Evolutionary conservation across 2,888 invertebrate species (phyloP), one percentile per base, ranked within the genome.

Genomic region (Dolichopus griseipennis): DNA sequence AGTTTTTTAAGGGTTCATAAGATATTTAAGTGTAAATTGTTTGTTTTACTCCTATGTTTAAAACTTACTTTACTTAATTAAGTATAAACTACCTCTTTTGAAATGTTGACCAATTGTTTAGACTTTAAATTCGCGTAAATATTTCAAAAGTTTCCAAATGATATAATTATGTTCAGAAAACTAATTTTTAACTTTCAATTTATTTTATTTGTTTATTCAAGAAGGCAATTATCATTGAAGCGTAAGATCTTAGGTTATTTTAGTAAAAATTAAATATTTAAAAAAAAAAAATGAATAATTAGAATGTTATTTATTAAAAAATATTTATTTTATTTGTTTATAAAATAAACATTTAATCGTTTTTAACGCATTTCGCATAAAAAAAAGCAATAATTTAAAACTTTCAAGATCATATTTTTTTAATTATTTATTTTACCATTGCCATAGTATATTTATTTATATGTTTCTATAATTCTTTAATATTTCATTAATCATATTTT

Each of bases 401-500:
- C 18, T 52, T 18, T 52, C n/a, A 37, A 37, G 37, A 10, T 37
- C 37, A 27, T 27, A 27, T 27, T 27, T 27, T 37, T 37, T 37
- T 7, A 37, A 37, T 7, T 37, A 37, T 37, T 37, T 37, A 37
- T 37, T 37, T 37, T 37, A 37, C 8, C 3, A 37, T 37, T 37
- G 8, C 8, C 37, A 7, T 7, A 37, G 8, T 37, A 7, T 37
- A 34, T 37, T 10, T 37, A 37, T 37, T 10, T 37, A 61, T 61
- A 8, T 61, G 6, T 61, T 20, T 21, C 4, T 20, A 21, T 61
- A 61, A 64, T 62, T 41, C 9, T 41, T 41, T 41, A 5, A 41
- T 41, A 41, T 9, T 22, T 21, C 12, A 21, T n/a, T n/a, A n/a
- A n/a, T n/a, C n/a, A 65, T 67, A 52, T 52, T 65, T 70, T 67